Percentiles rank a stretch among this genome's conserved stretches.
These are phyloP conservation scores for Pyrrhia umbra DNA, from an alignment of 2,888 invertebrate genomes.

Conservation along the genomic window DNA sequence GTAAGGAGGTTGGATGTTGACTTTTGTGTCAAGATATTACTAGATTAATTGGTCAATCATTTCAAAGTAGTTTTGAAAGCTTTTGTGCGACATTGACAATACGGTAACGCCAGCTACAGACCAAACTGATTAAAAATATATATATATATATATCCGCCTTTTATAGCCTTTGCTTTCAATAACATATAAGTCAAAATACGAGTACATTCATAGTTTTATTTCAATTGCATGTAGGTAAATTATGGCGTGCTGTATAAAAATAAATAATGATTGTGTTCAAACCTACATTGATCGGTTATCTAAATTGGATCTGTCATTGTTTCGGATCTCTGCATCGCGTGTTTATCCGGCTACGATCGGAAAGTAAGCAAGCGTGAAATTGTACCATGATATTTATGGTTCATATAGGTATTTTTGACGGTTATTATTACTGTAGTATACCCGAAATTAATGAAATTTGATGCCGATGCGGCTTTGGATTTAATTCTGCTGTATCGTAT, in stretches of 20 bases:
- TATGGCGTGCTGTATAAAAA: constrained; percentile 29
- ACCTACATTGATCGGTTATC: constrained; percentile 62
- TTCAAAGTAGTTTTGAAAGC: too few species aligned
- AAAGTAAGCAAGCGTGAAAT: constrained; percentile 81
- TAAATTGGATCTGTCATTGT: constrained; percentile 80
- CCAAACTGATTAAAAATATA: too few species aligned
- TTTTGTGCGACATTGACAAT: not conserved
- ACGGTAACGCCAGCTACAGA: not conserved
- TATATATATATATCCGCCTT: not conserved
- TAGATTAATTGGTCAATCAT: too few species aligned
- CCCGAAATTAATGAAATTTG: constrained; percentile 11
- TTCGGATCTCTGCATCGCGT: constrained; percentile 65
- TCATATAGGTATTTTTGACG: constrained; percentile 7
- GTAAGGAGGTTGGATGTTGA: too few species aligned
- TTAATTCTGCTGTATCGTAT: too few species aligned
- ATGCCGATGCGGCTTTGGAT: too few species aligned
- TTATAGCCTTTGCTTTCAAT: constrained; percentile 1
- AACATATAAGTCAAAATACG: constrained; percentile 3
- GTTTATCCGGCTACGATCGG: constrained; percentile 71
- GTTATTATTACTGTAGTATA: constrained; percentile 36
- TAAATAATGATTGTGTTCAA: constrained; percentile 36
- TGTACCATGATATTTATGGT: constrained; percentile 58
- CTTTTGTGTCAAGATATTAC: too few species aligned
- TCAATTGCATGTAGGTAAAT: constrained; percentile 35
- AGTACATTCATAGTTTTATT: constrained; percentile 18